phyloP scores from a whole-genome alignment of 2,113 vertebrate genomes.

The Arenaria interpres region DNA sequence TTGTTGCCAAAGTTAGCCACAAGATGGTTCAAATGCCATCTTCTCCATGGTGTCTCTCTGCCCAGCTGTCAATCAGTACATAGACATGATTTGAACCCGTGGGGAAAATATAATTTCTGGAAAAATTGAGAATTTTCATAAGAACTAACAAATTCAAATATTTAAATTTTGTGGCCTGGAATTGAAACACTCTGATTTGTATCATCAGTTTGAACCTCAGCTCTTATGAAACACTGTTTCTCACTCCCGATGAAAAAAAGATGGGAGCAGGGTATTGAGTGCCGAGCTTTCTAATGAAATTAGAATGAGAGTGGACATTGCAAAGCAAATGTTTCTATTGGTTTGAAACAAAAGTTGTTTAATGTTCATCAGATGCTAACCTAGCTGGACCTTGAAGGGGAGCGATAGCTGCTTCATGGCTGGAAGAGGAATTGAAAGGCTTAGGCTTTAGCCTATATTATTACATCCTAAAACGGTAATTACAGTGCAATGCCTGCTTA shows the following conservation, averaged over 20 bases:
- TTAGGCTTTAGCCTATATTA: not conserved
- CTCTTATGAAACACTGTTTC: not conserved
- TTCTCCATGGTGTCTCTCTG: not conserved
- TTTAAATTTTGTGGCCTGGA: not conserved
- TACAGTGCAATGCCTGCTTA: not conserved
- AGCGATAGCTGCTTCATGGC: not conserved
- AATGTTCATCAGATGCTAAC: not conserved
- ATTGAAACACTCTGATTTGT: not conserved
- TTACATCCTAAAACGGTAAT: not conserved
- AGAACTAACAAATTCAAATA: not conserved
- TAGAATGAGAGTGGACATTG: not conserved
- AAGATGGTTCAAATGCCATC: not conserved
- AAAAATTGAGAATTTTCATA: not conserved
- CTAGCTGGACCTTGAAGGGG: not conserved
- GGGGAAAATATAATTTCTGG: not conserved
- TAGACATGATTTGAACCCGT: not conserved
- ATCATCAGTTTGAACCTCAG: not conserved
- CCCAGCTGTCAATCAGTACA: not conserved
- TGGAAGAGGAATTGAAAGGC: not conserved
- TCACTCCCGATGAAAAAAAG: not conserved
- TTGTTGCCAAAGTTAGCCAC: constrained; percentile 7
- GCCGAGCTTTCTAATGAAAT: not conserved
- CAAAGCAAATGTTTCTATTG: not conserved
- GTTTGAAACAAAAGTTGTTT: not conserved
- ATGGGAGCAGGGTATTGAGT: not conserved